Evolutionary conservation across 2,797 vertebrate genomes (phyloP).

Genomic region (Etheostoma perlongum): DNA sequence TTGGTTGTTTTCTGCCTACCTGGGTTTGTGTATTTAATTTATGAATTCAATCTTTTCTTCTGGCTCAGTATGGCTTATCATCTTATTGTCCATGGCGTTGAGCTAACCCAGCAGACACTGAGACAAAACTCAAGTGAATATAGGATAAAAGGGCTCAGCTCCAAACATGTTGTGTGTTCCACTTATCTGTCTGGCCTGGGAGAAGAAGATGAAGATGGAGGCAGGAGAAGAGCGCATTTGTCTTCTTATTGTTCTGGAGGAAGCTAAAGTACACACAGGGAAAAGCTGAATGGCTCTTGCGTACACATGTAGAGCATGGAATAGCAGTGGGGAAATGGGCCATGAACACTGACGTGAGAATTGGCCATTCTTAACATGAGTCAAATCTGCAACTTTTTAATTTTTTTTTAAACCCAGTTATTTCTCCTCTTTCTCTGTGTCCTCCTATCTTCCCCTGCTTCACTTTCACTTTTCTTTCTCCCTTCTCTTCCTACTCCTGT

Average conservation of each 20-base stretch:
- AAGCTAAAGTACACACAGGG: conserved; percentile 49
- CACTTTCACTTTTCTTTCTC: background rate
- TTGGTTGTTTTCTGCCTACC: conserved; percentile 30
- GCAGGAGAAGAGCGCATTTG: conserved; percentile 50
- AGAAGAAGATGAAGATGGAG: conserved; percentile 40
- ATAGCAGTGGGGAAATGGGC: conserved; percentile 68
- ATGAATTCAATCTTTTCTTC: conserved; percentile 47
- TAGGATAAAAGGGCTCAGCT: conserved; percentile 58
- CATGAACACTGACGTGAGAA: conserved; percentile 59
- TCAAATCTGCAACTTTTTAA: conserved; percentile 65
- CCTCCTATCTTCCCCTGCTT: conserved; percentile 14
- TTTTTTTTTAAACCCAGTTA: conserved; percentile 31
- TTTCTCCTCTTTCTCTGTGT: conserved; percentile 10
- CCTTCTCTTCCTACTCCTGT: conserved; percentile 3
- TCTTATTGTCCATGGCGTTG: conserved; percentile 59
- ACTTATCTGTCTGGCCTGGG: conserved; percentile 54
- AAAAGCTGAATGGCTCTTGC: conserved; percentile 40
- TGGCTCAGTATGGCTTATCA: conserved; percentile 46
- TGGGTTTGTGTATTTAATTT: conserved; percentile 46
- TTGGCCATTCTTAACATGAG: conserved; percentile 62
- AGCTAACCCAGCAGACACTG: conserved; percentile 57
- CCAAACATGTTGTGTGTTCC: conserved; percentile 54
- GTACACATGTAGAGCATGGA: conserved; percentile 20
- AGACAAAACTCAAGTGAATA: conserved; percentile 63
- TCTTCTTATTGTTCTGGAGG: conserved; percentile 55